Base-by-base conservation (phyloP, 1,140 invertebrate species). In the Zaprionus africanus region DNA sequence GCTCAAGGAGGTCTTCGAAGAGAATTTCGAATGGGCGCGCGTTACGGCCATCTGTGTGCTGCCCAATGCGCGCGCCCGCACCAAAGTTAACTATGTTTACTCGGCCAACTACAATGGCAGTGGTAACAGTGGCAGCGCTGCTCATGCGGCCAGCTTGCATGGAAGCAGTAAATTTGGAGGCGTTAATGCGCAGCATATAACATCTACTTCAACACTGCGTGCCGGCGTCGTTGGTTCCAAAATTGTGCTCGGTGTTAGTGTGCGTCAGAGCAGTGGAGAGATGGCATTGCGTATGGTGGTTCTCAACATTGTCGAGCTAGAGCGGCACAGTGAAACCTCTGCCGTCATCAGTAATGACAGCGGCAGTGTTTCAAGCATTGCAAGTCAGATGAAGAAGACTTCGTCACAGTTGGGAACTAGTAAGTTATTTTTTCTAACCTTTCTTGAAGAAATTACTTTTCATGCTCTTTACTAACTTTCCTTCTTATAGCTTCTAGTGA, bases 181-280 rank as follows among this genome's bases (percentile, higher is more conserved):
- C 34, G 65, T 82, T 5, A 86, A 87, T 73, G 58, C 79, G 9
- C 78, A 82, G 49, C 91, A 91, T 28, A 92, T 92, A 15, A 87
- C 87, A 41, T 92, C 91, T 4, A 91, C 91, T 11, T 92, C 91
- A 2, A 92, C 91, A 1, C 66, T 92, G n/a, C 84, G 91, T n/a
- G 91, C 91, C 7, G 91, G 91, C 6, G 90, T 92, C 0, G 90
- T 92, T 0, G 91, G 90, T 4, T 92, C 91, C 7, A 92, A 92
- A 56, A 90, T 92, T 22, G 82, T 92, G 5, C 59, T 92, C 2
- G 91, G 91, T 0, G 73, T 92, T 3, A 91, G 81, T 54, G 84
- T 91, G 12, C 81, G 81, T 2, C 85, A 92, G 63, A 91, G 83
- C 49, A 91, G 86, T 22, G 91, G 91, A 1, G 91, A 91, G 41